These are phyloP conservation scores for Emydoidea blandingii DNA, from an alignment of 2,797 vertebrate genomes.

Conservation along the genomic window DNA sequence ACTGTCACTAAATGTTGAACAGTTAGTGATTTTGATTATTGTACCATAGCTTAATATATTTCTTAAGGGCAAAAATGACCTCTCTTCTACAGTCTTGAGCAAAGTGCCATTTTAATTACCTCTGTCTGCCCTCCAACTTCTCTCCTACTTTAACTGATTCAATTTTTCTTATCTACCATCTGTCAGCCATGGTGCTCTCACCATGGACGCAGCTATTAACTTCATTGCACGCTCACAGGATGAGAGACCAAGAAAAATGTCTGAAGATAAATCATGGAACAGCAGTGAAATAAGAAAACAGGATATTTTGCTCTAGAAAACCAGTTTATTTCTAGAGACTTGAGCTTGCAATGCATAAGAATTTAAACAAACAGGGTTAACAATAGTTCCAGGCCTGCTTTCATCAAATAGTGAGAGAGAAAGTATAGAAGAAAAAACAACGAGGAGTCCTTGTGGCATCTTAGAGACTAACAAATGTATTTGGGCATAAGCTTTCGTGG, in stretches of 20 bases:
- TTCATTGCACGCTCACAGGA: slow-evolving; percentile 41
- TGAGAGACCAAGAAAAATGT: not conserved
- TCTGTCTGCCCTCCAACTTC: slow-evolving; percentile 51
- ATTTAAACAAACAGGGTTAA: not conserved
- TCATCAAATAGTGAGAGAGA: not conserved
- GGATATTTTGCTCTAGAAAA: not conserved
- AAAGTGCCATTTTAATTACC: slow-evolving; percentile 70
- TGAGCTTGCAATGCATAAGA: not conserved
- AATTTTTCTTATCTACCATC: slow-evolving; percentile 68
- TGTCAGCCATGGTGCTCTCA: slow-evolving; percentile 67
- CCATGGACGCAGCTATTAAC: slow-evolving; percentile 26
- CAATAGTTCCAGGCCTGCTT: not conserved
- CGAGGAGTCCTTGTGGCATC: no score
- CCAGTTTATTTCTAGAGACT: not conserved
- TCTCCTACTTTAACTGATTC: slow-evolving; percentile 63
- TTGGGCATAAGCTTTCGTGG: no score
- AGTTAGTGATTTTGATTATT: slow-evolving; percentile 64
- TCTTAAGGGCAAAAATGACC: slow-evolving; percentile 68
- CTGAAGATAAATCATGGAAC: slow-evolving; percentile 45
- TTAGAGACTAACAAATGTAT: no score
- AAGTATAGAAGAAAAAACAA: not conserved
- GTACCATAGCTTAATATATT: slow-evolving; percentile 62
- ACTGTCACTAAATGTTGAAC: slow-evolving; percentile 44
- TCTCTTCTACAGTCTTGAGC: slow-evolving; percentile 68
- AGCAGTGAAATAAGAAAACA: slow-evolving; percentile 35